Base-by-base conservation (phyloP, 53 echinoderm and acorn worm species). In the Zoroaster sp. region DNA sequence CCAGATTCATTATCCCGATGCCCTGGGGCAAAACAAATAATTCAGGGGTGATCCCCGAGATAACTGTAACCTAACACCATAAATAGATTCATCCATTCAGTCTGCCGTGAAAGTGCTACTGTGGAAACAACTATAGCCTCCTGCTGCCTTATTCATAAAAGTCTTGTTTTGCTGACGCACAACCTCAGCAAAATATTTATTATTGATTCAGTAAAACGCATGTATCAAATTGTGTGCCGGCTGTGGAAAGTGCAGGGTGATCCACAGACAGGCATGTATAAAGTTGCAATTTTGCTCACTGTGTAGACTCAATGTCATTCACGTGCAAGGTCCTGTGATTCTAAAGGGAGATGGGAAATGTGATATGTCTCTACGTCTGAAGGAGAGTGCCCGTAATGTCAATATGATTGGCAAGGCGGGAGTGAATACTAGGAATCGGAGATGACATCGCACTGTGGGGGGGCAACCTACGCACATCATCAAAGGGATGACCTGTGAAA, bases 81-180 rank as follows among this genome's bases (percentile, higher is more conserved):
- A n/a, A 59, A 59, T 28, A 59, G 63, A 59, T 28, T 2, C 63
- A 1, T 21, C 54, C n/a, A 9, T 28, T 10, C 5, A 54, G 9
- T 20, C 23, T 23, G 23, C 23, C 55, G 23, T 54, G 55, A 54
- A 9, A 5, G 23, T 54, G n/a, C 55, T 13, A 7, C 4, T 9
- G 63, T 28, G 63, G 28, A 28, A 1, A 28, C 23, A 8, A 59
- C 28, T 25, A 28, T 28, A 28, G 1, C n/a, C 1, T 9, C 21
- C 63, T n/a, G n/a, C n/a, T n/a, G n/a, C n/a, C 45, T 11, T 0
- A 9, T 38, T 72, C 73, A 72, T 18, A 12, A 35, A 8, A 17
- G 34, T 72, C 46, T 32, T 35, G 35, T 46, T 49, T 32, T 76
- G 36, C 45, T 76, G 76, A 52, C 76, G 76, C 76, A 76, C 76